Evolutionary conservation across 2,113 vertebrate species (phyloP), one percentile per base, ranked within the genome.

Genomic region (Brevimyrus niger): DNA sequence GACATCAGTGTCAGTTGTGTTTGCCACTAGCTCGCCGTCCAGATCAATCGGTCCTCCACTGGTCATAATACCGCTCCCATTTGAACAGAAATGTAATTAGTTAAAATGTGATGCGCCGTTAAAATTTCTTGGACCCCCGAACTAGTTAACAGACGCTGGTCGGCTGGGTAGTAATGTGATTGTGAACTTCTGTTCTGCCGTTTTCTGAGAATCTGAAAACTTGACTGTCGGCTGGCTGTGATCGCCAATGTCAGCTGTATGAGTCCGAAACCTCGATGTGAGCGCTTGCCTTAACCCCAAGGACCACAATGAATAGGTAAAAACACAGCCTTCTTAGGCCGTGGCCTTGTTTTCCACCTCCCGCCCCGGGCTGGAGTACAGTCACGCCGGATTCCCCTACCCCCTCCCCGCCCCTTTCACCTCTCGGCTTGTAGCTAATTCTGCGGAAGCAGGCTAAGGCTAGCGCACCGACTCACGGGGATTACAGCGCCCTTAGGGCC

Each of bases 321-420:
- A 61, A 87, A 58, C 5, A 21, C 53, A 31, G 27, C 21, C 27
- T 85, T 84, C 83, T 46, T 83, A 88, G 85, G 85, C 85, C 85
- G 55, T 76, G 89, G 89, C 89, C 89, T 90, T 61, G 48, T 86
- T 48, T 82, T 88, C 50, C 44, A 83, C 87, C 86, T 46, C 48
- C 48, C 50, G 85, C 86, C 86, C 69, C 48, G 89, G 89, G 69
- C 65, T 83, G 4, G 89, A 88, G 86, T 90, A 35, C 11, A 65
- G 50, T 21, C 48, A 76, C 47, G n/a, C 89, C 65, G 86, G 65
- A 42, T 55, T 90, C 47, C 89, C 48, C 86, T 88, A 31, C n/a
- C 46, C 65, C 83, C 84, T 42, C 55, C 89, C 55, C 83, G 11
- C 50, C 53, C 69, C 27, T 53, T 46, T 27, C 31, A 31, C 85